These are phyloP conservation scores for Amphipoea oculea DNA, from an alignment of 2,888 invertebrate species.

Conservation along the genomic window DNA sequence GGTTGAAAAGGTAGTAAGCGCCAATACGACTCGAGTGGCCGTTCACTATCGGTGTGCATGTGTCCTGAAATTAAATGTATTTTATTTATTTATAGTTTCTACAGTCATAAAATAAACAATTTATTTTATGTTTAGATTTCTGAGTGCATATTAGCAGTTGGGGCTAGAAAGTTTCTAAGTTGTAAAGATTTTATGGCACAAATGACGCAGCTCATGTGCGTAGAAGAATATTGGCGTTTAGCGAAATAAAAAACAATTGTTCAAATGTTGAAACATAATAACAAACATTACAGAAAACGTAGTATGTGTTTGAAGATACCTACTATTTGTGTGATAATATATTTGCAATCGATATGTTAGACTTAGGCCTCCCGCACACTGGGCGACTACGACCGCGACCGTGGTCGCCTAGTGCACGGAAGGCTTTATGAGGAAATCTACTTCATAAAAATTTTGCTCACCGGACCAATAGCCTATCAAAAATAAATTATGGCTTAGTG, in stretches of 20 bases:
- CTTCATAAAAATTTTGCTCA: not conserved
- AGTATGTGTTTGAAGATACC: not conserved
- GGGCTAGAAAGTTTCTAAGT: not conserved
- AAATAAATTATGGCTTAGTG: not conserved
- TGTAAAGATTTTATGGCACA: constrained; percentile 20
- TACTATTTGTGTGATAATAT: not conserved
- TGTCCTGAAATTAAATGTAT: constrained; percentile 79
- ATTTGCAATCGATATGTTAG: not conserved
- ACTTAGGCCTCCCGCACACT: not conserved
- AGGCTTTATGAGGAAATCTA: not conserved
- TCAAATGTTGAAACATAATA: not conserved
- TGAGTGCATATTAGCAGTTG: constrained; percentile 1
- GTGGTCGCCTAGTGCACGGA: not conserved
- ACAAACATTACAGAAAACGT: not conserved
- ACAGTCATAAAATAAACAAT: constrained; percentile 16
- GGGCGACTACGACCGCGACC: not conserved
- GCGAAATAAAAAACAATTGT: constrained; percentile 1
- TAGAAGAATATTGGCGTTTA: not conserved
- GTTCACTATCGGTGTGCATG: constrained; percentile 90
- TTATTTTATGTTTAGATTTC: constrained; percentile 5
- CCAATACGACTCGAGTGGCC: constrained; percentile 91
- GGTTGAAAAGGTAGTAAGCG: constrained; percentile 98
- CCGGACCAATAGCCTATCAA: not conserved
- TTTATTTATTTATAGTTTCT: constrained; percentile 18
- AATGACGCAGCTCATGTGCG: not conserved